Percentiles rank a stretch among this genome's conserved stretches.
These are phyloP conservation scores for Tapera naevia DNA, from an alignment of 2,797 vertebrate species.

Conservation along the genomic window DNA sequence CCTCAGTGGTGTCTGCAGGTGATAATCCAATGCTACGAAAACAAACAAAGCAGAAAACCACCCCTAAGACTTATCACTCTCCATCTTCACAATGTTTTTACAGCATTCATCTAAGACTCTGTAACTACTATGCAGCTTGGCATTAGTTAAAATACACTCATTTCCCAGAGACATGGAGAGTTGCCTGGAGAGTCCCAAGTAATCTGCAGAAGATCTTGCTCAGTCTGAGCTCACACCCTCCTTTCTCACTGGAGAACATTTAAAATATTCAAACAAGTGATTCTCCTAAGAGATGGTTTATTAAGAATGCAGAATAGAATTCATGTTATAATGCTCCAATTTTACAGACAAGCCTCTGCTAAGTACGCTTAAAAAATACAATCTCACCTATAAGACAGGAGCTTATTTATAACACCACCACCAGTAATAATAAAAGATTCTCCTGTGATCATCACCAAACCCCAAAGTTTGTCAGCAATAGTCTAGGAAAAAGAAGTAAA, in stretches of 20 bases:
- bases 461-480: neutral
- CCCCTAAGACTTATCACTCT: accelerated
- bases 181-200: neutral
- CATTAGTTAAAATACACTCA: neutral
- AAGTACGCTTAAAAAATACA: neutral
- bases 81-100: neutral
- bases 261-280: neutral
- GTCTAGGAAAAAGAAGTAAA: neutral
- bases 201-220: neutral
- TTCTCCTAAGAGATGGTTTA: neutral
- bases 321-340: neutral
- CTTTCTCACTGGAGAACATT: neutral
- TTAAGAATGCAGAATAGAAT: neutral
- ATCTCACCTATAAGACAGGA: neutral
- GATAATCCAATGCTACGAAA: neutral
- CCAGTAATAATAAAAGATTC: neutral
- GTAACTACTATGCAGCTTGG: neutral
- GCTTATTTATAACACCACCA: neutral
- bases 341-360: neutral
- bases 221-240: neutral
- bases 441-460: neutral
- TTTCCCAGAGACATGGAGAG: neutral
- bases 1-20: neutral
- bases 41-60: neutral
- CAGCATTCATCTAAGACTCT: neutral